phyloP scores from a whole-genome alignment of 30 jellyfish, hydroid and myxozoan genomes.

The Turritopsis dohrnii region DNA sequence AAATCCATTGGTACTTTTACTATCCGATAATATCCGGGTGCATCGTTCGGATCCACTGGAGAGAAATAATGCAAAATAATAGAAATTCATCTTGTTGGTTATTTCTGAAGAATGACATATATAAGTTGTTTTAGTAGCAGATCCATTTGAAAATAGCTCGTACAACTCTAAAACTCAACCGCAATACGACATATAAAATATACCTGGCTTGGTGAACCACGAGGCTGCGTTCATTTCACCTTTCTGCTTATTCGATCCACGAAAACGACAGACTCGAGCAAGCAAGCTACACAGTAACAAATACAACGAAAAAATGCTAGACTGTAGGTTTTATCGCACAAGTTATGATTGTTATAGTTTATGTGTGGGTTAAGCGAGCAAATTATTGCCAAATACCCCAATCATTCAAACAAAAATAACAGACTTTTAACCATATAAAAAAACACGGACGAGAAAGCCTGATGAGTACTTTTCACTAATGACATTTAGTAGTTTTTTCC shows the following conservation, averaged over 20 bases:
- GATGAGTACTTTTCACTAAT: no score
- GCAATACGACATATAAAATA: not conserved
- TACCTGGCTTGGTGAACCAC: constrained; percentile 97
- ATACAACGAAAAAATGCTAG: not conserved
- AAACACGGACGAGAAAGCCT: no score
- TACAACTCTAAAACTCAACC: not conserved
- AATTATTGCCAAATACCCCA: no score
- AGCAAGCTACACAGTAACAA: constrained; percentile 40
- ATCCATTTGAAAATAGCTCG: not conserved
- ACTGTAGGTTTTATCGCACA: no score
- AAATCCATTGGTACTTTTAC: constrained; percentile 92
- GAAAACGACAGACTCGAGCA: constrained; percentile 71
- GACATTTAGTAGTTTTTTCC: no score
- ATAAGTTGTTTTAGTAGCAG: no score
- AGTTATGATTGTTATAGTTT: no score
- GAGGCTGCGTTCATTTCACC: constrained; percentile 99
- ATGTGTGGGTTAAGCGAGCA: no score
- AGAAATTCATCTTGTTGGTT: not conserved
- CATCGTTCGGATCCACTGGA: constrained; percentile 90
- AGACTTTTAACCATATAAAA: no score
- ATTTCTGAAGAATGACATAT: no score
- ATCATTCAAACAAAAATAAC: no score
- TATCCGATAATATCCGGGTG: constrained; percentile 93
- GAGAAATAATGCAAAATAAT: not conserved
- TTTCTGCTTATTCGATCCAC: constrained; percentile 84